A percentile compares a stretch with the other conserved stretches of the same genome.
These are phyloP conservation scores for Metopolophium dirhodum DNA, from an alignment of 1,140 invertebrate species.

Conservation along the genomic window DNA sequence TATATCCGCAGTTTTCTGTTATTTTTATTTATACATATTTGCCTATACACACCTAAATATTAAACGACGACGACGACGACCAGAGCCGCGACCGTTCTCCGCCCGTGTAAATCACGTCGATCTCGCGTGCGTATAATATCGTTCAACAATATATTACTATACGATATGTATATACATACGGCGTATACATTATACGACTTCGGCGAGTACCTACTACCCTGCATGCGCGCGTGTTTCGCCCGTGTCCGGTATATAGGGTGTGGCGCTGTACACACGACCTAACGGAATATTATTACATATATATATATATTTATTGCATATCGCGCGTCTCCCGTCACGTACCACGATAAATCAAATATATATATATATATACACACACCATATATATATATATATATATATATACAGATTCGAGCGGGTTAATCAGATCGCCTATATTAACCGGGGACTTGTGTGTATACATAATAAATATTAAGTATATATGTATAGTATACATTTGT, in stretches of 20 bases:
- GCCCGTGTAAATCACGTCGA: not conserved
- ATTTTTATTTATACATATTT: not conserved
- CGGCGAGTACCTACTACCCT: too few species aligned
- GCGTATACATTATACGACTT: not conserved
- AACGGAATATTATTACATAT: not conserved
- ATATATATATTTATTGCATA: not conserved
- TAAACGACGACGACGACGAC: not conserved
- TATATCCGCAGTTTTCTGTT: not conserved
- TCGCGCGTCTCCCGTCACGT: not conserved
- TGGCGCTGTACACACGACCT: not conserved
- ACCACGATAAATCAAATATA: constrained; percentile 5
- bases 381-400: too few species aligned
- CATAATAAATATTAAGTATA: too few species aligned
- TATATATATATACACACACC: too few species aligned
- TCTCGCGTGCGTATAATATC: not conserved
- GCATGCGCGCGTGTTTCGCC: not conserved
- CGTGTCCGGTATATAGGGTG: not conserved
- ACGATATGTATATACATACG: too few species aligned
- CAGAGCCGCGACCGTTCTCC: not conserved
- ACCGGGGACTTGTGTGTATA: not conserved
- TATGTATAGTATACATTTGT: too few species aligned
- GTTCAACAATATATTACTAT: not conserved
- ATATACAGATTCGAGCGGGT: not conserved
- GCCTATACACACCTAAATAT: not conserved
- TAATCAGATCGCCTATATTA: constrained; percentile 1